A percentile compares a stretch with the other conserved stretches of the same genome.
Evolutionary conservation across 2,113 vertebrate genomes (phyloP).

Genomic region (Tetraodon nigroviridis): DNA sequence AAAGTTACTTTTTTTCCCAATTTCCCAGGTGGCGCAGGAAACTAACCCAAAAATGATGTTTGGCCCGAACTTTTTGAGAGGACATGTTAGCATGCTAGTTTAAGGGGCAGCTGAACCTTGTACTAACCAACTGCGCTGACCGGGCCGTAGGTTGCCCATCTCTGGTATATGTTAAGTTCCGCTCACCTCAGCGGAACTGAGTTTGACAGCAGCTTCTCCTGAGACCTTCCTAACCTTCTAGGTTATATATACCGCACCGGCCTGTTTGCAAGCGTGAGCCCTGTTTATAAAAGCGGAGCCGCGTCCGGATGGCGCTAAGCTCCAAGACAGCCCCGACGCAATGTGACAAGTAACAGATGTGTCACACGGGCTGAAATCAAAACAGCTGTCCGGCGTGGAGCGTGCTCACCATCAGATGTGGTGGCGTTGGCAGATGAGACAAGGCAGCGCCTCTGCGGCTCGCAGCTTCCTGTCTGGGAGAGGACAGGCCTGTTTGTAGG

Average conservation of each 20-base stretch:
- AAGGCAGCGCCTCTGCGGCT: conserved; percentile 58
- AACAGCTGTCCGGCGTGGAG: conserved; percentile 48
- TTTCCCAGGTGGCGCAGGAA: too few species aligned
- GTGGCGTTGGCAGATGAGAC: conserved; percentile 59
- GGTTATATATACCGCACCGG: conserved; percentile 5
- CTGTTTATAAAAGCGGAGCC: conserved; percentile 53
- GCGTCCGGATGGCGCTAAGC: conserved; percentile 30
- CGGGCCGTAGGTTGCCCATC: too few species aligned
- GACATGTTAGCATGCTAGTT: too few species aligned
- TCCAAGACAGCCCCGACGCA: conserved; percentile 43
- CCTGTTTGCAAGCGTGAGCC: conserved; percentile 31
- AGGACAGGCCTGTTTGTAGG: conserved; percentile 59
- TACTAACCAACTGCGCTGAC: too few species aligned
- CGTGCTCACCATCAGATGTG: conserved; percentile 49
- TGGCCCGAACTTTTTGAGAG: too few species aligned
- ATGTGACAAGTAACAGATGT: conserved; percentile 74
- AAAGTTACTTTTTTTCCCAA: conserved; percentile 21
- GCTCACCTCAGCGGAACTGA: not conserved
- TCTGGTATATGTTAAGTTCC: too few species aligned
- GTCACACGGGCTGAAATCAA: conserved; percentile 63
- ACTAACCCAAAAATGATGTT: too few species aligned
- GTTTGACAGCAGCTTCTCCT: conserved; percentile 19
- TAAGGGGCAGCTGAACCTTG: too few species aligned
- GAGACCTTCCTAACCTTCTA: conserved; percentile 17
- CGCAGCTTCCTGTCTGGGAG: conserved; percentile 62